A percentile compares a stretch with the other conserved stretches of the same genome.
Conservation (phyloP, 2,888 invertebrate species). For the Leptinotarsa tumamoca region DNA sequence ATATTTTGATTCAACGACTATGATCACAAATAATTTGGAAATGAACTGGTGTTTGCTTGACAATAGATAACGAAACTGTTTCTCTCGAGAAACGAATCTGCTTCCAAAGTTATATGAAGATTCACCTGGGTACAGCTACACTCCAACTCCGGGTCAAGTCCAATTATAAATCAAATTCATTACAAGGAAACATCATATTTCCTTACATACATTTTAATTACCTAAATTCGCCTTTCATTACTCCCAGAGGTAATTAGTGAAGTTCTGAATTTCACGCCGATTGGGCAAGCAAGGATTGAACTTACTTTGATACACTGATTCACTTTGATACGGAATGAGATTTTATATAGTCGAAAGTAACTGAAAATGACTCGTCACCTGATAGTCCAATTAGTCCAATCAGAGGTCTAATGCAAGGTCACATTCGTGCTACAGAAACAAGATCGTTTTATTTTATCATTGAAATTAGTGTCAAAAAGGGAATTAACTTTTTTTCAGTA, state of each 20-base stretch:
- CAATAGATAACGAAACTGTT: no score
- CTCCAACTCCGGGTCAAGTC: background rate
- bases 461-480: no score
- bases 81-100: background rate
- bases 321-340: slow-evolving; percentile 21
- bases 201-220: slow-evolving; percentile 38
- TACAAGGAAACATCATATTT: slow-evolving; percentile 31
- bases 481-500: no score
- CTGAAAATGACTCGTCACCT: background rate
- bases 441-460: background rate
- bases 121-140: background rate
- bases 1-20: no score
- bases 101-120: background rate
- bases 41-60: no score
- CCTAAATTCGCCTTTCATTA: slow-evolving; percentile 36
- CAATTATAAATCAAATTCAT: slow-evolving; percentile 32
- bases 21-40: no score
- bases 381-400: background rate
- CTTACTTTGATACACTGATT: slow-evolving; percentile 25
- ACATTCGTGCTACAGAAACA: background rate
- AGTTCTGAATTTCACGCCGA: slow-evolving; percentile 20
- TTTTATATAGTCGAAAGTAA: background rate
- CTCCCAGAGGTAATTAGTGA: slow-evolving; percentile 30
- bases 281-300: slow-evolving; percentile 20
- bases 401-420: background rate